These are phyloP conservation scores for Leguminivora glycinivorella DNA, from an alignment of 1,140 invertebrate genomes.

Conservation along the genomic window DNA sequence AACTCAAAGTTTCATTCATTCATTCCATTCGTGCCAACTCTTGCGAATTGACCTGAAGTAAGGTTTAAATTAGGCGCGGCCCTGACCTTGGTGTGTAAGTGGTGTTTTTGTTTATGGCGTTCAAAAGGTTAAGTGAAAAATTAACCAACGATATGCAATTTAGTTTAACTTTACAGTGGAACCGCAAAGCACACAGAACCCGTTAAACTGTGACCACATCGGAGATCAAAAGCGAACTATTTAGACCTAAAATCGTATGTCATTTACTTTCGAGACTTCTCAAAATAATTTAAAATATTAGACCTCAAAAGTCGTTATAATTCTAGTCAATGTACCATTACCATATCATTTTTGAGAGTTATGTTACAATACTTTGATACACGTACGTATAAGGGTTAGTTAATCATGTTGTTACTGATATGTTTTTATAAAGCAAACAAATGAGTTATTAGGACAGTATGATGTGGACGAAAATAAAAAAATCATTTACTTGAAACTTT, in stretches of 20 bases:
- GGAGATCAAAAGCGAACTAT: constrained; percentile 9
- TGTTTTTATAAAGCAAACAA: constrained; percentile 75
- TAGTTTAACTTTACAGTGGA: background rate
- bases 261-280: constrained; percentile 23
- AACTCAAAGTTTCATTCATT: too few species aligned
- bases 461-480: constrained; percentile 76
- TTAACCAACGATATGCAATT: background rate
- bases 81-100: too few species aligned
- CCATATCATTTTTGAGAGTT: constrained; percentile 75
- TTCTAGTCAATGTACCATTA: constrained; percentile 72
- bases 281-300: constrained; percentile 31
- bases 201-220: constrained; percentile 23
- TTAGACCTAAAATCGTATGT: background rate
- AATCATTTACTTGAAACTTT: constrained; percentile 64
- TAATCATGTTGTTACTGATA: constrained; percentile 75
- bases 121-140: too few species aligned
- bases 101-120: too few species aligned
- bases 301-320: constrained; percentile 28
- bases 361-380: constrained; percentile 61
- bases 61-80: too few species aligned
- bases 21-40: too few species aligned
- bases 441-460: constrained; percentile 74
- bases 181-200: background rate
- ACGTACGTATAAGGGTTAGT: constrained; percentile 63
- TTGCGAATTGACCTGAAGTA: too few species aligned